A percentile compares a stretch with the other conserved stretches of the same genome.
phyloP scores from a whole-genome alignment of 2,797 vertebrate genomes.

The Pseudotriccus pelzelni region DNA sequence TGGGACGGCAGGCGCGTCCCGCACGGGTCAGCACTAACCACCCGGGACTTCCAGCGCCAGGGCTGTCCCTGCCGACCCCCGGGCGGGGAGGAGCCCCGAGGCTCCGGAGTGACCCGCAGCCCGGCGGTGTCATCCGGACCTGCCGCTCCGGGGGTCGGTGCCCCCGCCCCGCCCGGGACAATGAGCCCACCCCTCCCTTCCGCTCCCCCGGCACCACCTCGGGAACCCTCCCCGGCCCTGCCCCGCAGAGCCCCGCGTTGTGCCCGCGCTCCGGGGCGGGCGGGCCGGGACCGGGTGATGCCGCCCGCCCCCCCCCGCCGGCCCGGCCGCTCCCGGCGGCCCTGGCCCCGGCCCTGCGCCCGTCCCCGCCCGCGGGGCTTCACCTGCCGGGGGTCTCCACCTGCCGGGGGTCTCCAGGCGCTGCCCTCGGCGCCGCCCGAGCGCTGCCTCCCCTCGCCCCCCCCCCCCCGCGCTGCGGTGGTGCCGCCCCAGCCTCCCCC shows the following conservation, averaged over 20 bases:
- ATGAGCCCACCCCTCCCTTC: not conserved
- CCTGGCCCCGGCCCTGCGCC: no score
- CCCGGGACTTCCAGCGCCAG: not conserved
- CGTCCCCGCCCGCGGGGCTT: not conserved
- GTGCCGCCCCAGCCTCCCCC: not conserved
- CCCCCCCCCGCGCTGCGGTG: not conserved
- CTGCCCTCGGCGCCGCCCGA: not conserved
- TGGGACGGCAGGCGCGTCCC: fast-evolving
- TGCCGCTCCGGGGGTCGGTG: not conserved
- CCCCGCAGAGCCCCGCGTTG: not conserved
- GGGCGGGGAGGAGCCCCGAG: not conserved
- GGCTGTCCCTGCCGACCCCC: fast-evolving
- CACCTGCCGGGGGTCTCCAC: not conserved
- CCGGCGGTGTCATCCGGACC: not conserved
- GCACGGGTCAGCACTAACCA: not conserved
- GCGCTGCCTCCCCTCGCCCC: not conserved
- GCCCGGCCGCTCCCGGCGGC: no score
- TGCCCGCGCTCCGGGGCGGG: not conserved
- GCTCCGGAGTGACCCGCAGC: not conserved
- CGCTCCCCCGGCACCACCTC: not conserved
- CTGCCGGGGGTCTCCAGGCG: not conserved
- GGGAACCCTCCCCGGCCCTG: not conserved
- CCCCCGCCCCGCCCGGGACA: no score
- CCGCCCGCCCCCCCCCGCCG: not conserved
- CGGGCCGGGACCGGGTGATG: not conserved